Evolutionary conservation across 2,888 invertebrate species (phyloP).

Genomic region (Strigamia crassipes): DNA sequence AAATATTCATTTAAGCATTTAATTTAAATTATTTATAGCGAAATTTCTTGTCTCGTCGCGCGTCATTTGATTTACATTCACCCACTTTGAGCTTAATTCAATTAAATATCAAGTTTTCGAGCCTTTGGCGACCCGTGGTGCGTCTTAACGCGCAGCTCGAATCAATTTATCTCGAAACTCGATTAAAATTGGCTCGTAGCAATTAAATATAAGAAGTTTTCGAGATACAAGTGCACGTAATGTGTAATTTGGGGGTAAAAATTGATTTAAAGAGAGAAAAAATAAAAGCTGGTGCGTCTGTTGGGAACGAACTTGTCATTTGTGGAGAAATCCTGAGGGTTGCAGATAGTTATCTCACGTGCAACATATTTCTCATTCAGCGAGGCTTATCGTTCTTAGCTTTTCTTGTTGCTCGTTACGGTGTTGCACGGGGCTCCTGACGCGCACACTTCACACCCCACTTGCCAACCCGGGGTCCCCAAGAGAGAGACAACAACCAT

Average conservation of each 20-base stretch:
- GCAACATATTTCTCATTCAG: slow-evolving; percentile 40
- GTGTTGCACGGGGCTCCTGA: slow-evolving; percentile 10
- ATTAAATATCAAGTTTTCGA: slow-evolving; percentile 31
- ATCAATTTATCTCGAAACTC: neutral
- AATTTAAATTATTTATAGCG: neutral
- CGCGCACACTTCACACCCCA: slow-evolving; percentile 37
- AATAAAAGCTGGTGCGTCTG: neutral
- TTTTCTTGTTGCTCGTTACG: slow-evolving; percentile 38
- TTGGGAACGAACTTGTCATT: slow-evolving; percentile 14
- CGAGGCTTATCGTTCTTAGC: slow-evolving; percentile 37
- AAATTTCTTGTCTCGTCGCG: neutral
- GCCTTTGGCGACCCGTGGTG: slow-evolving; percentile 24
- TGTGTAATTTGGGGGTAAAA: neutral
- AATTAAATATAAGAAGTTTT: neutral
- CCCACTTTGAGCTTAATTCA: neutral
- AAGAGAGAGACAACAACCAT: neutral
- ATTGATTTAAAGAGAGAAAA: too few relatives aligned
- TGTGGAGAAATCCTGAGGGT: slow-evolving; percentile 33
- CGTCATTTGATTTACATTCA: slow-evolving; percentile 8
- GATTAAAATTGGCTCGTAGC: neutral
- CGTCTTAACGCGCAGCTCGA: neutral
- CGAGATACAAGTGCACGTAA: neutral
- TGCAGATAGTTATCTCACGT: slow-evolving; percentile 40
- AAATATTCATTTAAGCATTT: neutral
- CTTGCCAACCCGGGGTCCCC: slow-evolving; percentile 18